A percentile compares a stretch with the other conserved stretches of the same genome.
Evolutionary conservation across 2,113 vertebrate genomes (phyloP).

Genomic region (Condylura cristata): DNA sequence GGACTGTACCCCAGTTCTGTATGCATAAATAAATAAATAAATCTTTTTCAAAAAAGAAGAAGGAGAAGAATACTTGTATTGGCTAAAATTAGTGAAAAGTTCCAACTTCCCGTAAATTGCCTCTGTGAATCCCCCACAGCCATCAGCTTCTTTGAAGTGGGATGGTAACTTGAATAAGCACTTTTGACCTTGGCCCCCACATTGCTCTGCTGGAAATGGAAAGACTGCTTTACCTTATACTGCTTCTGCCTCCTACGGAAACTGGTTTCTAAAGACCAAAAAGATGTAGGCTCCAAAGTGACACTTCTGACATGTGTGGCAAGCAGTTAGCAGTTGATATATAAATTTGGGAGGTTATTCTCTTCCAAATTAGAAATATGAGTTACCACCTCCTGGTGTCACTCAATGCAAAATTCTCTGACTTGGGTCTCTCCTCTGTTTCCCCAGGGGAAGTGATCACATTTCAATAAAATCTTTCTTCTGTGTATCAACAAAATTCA

Average conservation of each 20-base stretch:
- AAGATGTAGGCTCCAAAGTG: slow-evolving; percentile 5
- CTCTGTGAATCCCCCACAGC: slow-evolving; percentile 69
- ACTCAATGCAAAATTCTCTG: neutral
- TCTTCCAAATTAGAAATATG: slow-evolving; percentile 43
- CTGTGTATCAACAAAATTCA: neutral
- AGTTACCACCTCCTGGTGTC: neutral
- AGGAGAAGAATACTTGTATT: slow-evolving; percentile 38
- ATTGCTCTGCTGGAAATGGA: neutral
- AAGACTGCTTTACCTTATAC: slow-evolving; percentile 38
- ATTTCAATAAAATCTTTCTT: neutral
- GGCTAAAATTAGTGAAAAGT: slow-evolving; percentile 40
- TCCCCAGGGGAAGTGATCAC: neutral
- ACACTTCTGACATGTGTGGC: neutral
- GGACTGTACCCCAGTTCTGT: too few species aligned
- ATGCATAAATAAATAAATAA: too few species aligned
- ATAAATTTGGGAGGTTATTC: slow-evolving; percentile 12
- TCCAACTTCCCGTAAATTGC: slow-evolving; percentile 70
- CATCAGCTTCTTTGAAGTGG: slow-evolving; percentile 66
- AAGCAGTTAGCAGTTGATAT: neutral
- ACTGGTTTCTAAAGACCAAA: slow-evolving; percentile 41
- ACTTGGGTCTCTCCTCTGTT: slow-evolving; percentile 38
- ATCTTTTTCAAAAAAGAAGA: too few species aligned
- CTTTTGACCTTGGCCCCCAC: slow-evolving; percentile 63
- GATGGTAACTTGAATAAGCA: slow-evolving; percentile 47
- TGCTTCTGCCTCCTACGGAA: neutral